Evolutionary conservation across 2,113 vertebrate species (phyloP), one percentile per base, ranked within the genome.

Genomic region (Pelvicachromis taeniatus): DNA sequence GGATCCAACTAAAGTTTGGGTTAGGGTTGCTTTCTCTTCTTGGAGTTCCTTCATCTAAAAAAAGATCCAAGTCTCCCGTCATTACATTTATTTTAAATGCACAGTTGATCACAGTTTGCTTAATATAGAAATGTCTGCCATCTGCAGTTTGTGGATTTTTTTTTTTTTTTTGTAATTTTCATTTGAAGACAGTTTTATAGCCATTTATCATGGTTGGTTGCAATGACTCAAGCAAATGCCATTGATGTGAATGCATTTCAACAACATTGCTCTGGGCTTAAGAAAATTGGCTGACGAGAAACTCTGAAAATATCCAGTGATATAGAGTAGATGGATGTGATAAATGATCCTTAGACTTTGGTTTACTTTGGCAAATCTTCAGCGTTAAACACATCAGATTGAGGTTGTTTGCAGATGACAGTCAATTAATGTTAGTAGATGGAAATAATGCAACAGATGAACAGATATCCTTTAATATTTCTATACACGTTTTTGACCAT

Each of bases 161-260:
- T 40, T 80, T 56, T 29, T 52, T 42, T 52, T 56, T 59, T 48
- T 73, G 33, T 65, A 40, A 65, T 73, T 73, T 35, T 77, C 23
- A 63, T 83, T 65, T 87, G 80, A 82, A 82, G 68, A 86, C 59
- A 61, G 79, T 29, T 89, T 87, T 88, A 84, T 82, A 73, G 55
- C 73, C 26, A 8, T 17, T 19, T 45, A 68, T 89, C 84, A 65
- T 21, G 79, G 77, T 83, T 81, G 75, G 16, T 54, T 90, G 85
- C 56, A 77, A 17, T 58, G 35, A 87, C 63, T 87, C 80, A 55
- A 77, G 55, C 42, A 50, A 63, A 65, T 23, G 23, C n/a, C 9
- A 77, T 33, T 82, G 73, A 88, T 61, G 40, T 83, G 35, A 63
- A 14, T 85, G 73, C 81, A 55, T 80, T 85, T 78, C 35, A 77